A percentile compares a stretch with the other conserved stretches of the same genome.
Conservation (phyloP, 2,888 invertebrate species). For the Isotomurus palustris region DNA sequence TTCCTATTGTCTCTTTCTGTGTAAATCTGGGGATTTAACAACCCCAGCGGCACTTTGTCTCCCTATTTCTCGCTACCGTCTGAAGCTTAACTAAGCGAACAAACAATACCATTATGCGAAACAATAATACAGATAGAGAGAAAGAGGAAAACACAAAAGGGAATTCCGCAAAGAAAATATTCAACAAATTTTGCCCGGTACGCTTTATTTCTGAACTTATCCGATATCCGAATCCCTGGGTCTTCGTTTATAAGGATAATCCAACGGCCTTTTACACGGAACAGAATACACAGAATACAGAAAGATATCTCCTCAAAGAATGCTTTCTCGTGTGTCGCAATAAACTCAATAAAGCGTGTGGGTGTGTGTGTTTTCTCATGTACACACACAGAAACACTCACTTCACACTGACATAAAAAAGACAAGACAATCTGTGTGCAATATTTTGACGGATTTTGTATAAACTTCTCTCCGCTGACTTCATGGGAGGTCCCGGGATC, state of each 20-base stretch:
- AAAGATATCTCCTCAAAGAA: no score
- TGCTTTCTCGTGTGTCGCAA: no score
- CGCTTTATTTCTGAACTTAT: neutral
- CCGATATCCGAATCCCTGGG: neutral
- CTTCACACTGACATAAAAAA: no score
- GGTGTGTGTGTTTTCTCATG: no score
- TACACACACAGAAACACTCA: no score
- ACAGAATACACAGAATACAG: neutral
- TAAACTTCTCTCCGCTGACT: no score
- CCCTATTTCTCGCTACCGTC: neutral
- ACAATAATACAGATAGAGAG: no score
- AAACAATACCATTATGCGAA: neutral
- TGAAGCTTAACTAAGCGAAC: neutral
- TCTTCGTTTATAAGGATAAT: neutral
- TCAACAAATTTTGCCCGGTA: constrained; percentile 1
- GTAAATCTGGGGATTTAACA: neutral
- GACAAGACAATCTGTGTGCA: no score
- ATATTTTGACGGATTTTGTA: no score
- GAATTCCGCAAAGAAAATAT: constrained; percentile 10
- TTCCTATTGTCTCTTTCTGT: neutral
- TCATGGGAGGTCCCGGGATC: no score
- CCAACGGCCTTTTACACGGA: neutral
- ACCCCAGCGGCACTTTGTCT: constrained; percentile 1
- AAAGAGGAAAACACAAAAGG: neutral
- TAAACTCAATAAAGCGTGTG: no score